Evolutionary conservation across 2,888 invertebrate genomes (phyloP).

Genomic region (Mesorhabditis belari): DNA sequence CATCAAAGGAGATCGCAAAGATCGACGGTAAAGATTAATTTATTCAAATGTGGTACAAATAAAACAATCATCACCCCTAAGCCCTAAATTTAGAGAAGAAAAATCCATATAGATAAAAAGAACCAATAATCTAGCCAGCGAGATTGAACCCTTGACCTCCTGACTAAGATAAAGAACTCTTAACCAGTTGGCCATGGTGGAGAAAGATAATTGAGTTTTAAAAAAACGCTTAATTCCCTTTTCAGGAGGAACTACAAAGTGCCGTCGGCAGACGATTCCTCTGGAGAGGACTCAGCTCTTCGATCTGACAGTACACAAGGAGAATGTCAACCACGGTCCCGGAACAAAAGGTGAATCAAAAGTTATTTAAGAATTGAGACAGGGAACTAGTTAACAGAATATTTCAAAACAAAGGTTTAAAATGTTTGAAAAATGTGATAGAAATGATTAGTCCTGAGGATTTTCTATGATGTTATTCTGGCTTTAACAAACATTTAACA

Average conservation of each 20-base stretch:
- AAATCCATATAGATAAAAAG: too few relatives aligned
- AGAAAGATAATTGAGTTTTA: too few relatives aligned
- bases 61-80: too few relatives aligned
- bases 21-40: neutral
- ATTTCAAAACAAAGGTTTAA: neutral
- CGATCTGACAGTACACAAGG: conserved; percentile 12
- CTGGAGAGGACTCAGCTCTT: conserved; percentile 25
- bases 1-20: neutral
- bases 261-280: conserved; percentile 28
- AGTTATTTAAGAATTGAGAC: conserved; percentile 6
- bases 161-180: too few relatives aligned
- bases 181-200: too few relatives aligned
- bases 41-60: neutral
- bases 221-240: neutral
- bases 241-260: conserved; percentile 24
- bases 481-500: too few relatives aligned
- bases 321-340: conserved; percentile 11
- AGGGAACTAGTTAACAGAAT: neutral
- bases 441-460: neutral
- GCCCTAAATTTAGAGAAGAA: too few relatives aligned
- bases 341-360: conserved; percentile 10
- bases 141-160: too few relatives aligned
- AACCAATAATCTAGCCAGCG: too few relatives aligned
- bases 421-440: neutral
- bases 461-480: neutral